A percentile compares a stretch with the other conserved stretches of the same genome.
Evolutionary conservation across 2,888 invertebrate species (phyloP).

Genomic region (Orchesella flavescens): DNA sequence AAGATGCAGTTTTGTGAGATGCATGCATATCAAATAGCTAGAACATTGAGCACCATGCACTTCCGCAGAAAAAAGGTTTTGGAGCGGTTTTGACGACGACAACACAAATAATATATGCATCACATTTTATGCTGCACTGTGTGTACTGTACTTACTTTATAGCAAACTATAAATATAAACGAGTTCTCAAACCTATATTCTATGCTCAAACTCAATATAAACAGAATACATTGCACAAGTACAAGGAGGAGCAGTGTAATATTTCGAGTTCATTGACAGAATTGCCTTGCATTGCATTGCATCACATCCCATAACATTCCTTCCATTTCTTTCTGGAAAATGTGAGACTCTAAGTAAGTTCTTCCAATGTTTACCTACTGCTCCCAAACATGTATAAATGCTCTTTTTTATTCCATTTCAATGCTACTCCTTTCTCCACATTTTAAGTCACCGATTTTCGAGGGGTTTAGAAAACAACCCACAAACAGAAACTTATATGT

Average conservation of each 20-base stretch:
- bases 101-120: neutral
- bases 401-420: neutral
- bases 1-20: conserved; percentile 42
- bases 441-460: neutral
- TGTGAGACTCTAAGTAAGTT: too few species aligned
- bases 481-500: neutral
- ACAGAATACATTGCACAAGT: too few species aligned
- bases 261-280: conserved; percentile 22
- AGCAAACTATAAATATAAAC: too few species aligned
- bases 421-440: neutral
- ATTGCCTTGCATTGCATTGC: neutral
- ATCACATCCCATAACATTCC: neutral
- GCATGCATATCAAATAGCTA: conserved; percentile 58
- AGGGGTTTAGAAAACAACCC: conserved; percentile 3
- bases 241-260: too few species aligned
- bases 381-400: neutral
- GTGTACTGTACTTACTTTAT: too few species aligned
- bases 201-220: neutral
- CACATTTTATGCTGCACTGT: neutral
- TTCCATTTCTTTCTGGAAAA: too few species aligned
- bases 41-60: conserved; percentile 41
- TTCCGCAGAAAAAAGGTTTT: conserved; percentile 12
- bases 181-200: neutral
- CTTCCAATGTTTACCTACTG: too few species aligned
- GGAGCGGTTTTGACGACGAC: neutral